Conservation (phyloP, 1,140 invertebrate genomes). For the Drosophila erecta region DNA sequence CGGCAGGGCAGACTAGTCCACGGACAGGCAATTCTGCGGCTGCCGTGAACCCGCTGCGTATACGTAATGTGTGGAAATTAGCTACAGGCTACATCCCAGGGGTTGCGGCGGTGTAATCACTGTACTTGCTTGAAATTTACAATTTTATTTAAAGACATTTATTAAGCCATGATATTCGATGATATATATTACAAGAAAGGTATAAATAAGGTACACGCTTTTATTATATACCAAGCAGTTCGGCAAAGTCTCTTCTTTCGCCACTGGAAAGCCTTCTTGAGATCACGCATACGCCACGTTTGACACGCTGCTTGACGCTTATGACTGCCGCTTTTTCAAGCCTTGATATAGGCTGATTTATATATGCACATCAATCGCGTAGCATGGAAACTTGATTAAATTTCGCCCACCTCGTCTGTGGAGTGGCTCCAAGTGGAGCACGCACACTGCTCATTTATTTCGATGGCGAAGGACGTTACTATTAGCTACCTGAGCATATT, state of each 20-base stretch:
- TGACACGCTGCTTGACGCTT: conserved; percentile 11
- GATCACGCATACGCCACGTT: conserved; percentile 31
- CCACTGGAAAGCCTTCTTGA: neutral
- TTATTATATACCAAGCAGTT: neutral
- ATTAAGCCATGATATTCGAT: too few relatives aligned
- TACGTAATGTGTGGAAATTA: conserved; percentile 37
- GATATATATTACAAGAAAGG: neutral
- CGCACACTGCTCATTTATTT: conserved; percentile 44
- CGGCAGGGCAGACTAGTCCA: conserved; percentile 3
- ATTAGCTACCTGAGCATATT: conserved; percentile 43
- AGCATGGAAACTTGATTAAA: conserved; percentile 41
- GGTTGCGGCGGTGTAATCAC: neutral
- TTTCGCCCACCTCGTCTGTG: conserved; percentile 25
- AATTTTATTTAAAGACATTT: too few relatives aligned
- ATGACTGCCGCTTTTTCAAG: conserved; percentile 25
- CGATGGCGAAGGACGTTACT: conserved; percentile 19
- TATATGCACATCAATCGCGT: conserved; percentile 36
- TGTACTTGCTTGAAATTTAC: too few relatives aligned
- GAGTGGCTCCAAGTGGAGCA: conserved; percentile 31
- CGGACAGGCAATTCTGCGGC: conserved; percentile 8
- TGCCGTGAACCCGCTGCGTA: conserved; percentile 12
- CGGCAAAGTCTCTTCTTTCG: neutral
- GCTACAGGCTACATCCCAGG: neutral
- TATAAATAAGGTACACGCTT: neutral
- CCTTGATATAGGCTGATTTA: conserved; percentile 36